These are phyloP conservation scores for Coregonus clupeaformis DNA, from an alignment of 2,113 vertebrate genomes.

Conservation along the genomic window DNA sequence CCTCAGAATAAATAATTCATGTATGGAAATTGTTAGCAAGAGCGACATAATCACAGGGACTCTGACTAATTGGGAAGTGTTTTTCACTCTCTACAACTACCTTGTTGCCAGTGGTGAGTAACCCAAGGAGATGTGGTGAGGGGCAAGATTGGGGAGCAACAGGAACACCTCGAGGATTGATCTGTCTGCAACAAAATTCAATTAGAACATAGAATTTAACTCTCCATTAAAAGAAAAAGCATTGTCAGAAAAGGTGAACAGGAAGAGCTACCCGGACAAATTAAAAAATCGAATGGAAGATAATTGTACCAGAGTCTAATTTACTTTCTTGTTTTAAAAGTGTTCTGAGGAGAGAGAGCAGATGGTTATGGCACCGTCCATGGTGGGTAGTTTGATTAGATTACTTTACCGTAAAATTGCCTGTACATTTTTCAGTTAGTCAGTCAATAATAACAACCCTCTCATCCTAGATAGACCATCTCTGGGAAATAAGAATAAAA, in stretches of 20 bases:
- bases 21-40: slow-evolving; percentile 70
- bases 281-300: slow-evolving; percentile 36
- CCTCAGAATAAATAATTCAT: slow-evolving; percentile 75
- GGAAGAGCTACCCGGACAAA: slow-evolving; percentile 38
- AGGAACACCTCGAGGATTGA: slow-evolving; percentile 13
- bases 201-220: slow-evolving; percentile 35
- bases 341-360: background rate
- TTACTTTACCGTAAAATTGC: slow-evolving; percentile 11
- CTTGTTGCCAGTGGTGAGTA: slow-evolving; percentile 52
- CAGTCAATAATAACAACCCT: background rate
- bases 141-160: background rate
- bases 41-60: slow-evolving; percentile 66
- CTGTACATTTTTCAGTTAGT: background rate
- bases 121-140: slow-evolving; percentile 49
- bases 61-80: slow-evolving; percentile 62
- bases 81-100: slow-evolving; percentile 31
- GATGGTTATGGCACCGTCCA: background rate
- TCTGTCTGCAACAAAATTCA: slow-evolving; percentile 48
- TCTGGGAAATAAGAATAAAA: slow-evolving; percentile 18
- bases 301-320: slow-evolving; percentile 28
- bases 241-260: slow-evolving; percentile 15
- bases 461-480: slow-evolving; percentile 1
- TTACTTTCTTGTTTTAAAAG: slow-evolving; percentile 24
- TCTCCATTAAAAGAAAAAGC: slow-evolving; percentile 26
- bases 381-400: background rate